Percentiles rank a stretch among this genome's conserved stretches.
phyloP scores from a whole-genome alignment of 2,888 invertebrate species.

The Drosophila gaucha region DNA sequence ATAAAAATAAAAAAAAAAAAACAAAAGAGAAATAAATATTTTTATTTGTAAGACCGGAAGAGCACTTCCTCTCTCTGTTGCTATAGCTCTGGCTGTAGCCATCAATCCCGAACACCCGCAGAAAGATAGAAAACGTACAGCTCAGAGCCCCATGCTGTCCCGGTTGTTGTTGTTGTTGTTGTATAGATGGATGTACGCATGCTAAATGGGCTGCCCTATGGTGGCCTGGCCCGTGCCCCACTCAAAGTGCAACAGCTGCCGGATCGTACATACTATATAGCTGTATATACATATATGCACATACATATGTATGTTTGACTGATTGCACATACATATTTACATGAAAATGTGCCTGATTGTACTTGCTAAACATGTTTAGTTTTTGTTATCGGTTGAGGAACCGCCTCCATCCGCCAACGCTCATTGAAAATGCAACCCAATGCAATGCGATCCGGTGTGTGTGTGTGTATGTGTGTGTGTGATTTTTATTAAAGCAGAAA shows the following conservation, averaged over 20 bases:
- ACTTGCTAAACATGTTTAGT: slow-evolving; percentile 64
- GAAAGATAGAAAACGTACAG: slow-evolving; percentile 59
- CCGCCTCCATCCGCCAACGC: slow-evolving; percentile 61
- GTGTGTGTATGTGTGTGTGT: slow-evolving; percentile 66
- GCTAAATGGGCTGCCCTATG: slow-evolving; percentile 59
- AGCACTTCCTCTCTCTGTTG: slow-evolving; percentile 77
- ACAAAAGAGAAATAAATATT: slow-evolving; percentile 70
- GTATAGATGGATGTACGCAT: slow-evolving; percentile 28
- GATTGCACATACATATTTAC: slow-evolving; percentile 2
- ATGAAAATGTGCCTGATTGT: slow-evolving; percentile 45
- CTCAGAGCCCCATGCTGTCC: slow-evolving; percentile 45
- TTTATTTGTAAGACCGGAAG: slow-evolving; percentile 82
- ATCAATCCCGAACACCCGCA: slow-evolving; percentile 79
- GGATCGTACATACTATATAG: slow-evolving; percentile 1
- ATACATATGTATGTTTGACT: slow-evolving; percentile 1
- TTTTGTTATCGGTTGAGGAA: slow-evolving; percentile 55
- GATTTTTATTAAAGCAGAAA: slow-evolving; percentile 61
- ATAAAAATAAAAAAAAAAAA: slow-evolving; percentile 27
- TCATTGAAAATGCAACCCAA: slow-evolving; percentile 70
- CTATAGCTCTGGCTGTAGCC: slow-evolving; percentile 57
- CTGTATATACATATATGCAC: neutral
- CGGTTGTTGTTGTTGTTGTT: slow-evolving; percentile 34
- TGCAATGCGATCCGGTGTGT: slow-evolving; percentile 58
- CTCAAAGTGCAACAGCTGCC: slow-evolving; percentile 47
- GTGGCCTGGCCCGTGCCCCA: slow-evolving; percentile 54